These are phyloP conservation scores for Crocuta crocuta DNA, from an alignment of 2,113 vertebrate species.

Conservation along the genomic window DNA sequence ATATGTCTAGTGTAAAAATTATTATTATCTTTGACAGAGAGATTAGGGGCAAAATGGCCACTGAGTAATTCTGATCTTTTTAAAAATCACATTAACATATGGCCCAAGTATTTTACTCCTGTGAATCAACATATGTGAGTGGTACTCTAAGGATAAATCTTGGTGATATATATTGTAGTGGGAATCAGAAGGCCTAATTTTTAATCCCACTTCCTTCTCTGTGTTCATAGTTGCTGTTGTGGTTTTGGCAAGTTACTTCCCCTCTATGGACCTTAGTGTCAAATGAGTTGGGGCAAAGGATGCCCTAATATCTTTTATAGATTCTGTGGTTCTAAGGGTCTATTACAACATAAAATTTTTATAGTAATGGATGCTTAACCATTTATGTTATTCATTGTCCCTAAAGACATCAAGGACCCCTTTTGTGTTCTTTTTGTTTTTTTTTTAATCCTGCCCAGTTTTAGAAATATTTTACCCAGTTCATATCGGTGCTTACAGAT, in stretches of 20 bases:
- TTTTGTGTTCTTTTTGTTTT: slow-evolving; percentile 26
- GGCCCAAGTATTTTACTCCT: not conserved
- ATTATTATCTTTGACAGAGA: slow-evolving; percentile 32
- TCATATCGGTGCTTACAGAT: not conserved
- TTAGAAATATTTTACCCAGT: slow-evolving; percentile 32
- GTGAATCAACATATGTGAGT: not conserved
- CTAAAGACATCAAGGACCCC: not conserved
- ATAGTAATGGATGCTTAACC: not conserved
- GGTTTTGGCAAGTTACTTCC: slow-evolving; percentile 16
- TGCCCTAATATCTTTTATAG: not conserved
- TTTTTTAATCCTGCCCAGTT: not conserved
- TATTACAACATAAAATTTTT: slow-evolving; percentile 7
- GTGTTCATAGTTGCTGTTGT: not conserved
- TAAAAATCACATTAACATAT: not conserved
- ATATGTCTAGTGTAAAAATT: not conserved
- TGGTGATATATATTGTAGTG: not conserved
- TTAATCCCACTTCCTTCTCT: not conserved
- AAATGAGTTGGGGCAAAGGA: slow-evolving; percentile 28
- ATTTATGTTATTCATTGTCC: slow-evolving; percentile 1
- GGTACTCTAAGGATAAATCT: slow-evolving; percentile 12
- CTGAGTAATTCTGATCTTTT: slow-evolving; percentile 22
- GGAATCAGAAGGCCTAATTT: slow-evolving; percentile 9
- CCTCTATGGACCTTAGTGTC: not conserved
- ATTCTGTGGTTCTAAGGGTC: slow-evolving; percentile 3
- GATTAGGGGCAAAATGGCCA: not conserved